Conservation (phyloP, 2,797 vertebrate genomes). For the Melanotaenia trifasciata region DNA sequence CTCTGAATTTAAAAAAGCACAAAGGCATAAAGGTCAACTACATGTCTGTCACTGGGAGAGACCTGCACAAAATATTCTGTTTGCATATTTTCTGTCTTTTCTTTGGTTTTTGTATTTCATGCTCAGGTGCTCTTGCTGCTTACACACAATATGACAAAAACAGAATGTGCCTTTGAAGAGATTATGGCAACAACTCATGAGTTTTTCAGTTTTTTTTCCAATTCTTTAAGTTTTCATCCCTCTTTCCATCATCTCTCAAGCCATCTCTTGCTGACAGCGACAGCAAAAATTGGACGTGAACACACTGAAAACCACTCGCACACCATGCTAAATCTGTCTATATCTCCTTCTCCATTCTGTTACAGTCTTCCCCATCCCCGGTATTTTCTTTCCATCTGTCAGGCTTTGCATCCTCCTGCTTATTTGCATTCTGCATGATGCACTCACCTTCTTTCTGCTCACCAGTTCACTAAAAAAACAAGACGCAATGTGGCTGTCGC, state of each 20-base stretch:
- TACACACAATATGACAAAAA: conserved; percentile 44
- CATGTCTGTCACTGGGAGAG: conserved; percentile 29
- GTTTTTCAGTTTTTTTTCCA: conserved; percentile 22
- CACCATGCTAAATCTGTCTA: conserved; percentile 17
- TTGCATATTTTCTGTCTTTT: conserved; percentile 44
- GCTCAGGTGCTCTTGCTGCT: conserved; percentile 43
- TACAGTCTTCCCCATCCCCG: background rate
- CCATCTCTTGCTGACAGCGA: conserved; percentile 17
- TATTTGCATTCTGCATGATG: conserved; percentile 8
- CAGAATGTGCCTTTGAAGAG: conserved; percentile 40
- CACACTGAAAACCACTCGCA: conserved; percentile 46
- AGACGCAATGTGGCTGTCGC: conserved; percentile 23
- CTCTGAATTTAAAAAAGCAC: conserved; percentile 25
- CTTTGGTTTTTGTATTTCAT: conserved; percentile 60
- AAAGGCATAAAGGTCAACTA: conserved; percentile 38
- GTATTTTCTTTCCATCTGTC: conserved; percentile 4
- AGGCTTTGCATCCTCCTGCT: conserved; percentile 11
- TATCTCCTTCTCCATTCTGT: conserved; percentile 1
- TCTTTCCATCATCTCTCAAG: conserved; percentile 43
- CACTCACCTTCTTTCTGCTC: conserved; percentile 20
- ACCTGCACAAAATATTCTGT: conserved; percentile 34
- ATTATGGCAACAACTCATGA: conserved; percentile 36
- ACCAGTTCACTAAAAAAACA: conserved; percentile 43
- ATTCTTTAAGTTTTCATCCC: conserved; percentile 21
- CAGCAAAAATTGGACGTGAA: conserved; percentile 20